A percentile compares a stretch with the other conserved stretches of the same genome.
These are phyloP conservation scores for Polyploca ridens DNA, from an alignment of 2,888 invertebrate genomes.

Conservation along the genomic window DNA sequence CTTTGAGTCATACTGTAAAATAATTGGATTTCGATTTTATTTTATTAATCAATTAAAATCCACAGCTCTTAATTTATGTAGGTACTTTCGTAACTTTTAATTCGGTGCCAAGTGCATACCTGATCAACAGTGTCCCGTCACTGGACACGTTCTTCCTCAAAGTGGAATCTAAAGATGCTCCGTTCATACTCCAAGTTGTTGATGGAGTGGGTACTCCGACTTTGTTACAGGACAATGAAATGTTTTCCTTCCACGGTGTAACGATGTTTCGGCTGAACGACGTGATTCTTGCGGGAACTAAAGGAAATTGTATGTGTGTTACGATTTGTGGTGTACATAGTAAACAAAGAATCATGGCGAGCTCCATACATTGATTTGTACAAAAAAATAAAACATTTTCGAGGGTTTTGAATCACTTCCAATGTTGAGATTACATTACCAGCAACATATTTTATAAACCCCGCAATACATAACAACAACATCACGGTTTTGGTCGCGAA, in stretches of 20 bases:
- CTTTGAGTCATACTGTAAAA: constrained; percentile 86
- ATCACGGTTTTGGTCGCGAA: no score
- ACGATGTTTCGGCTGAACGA: constrained; percentile 92
- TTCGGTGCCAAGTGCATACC: constrained; percentile 68
- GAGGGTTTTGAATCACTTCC: no score
- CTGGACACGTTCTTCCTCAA: constrained; percentile 86
- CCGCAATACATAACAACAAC: no score
- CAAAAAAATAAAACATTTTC: no score
- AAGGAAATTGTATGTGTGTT: constrained; percentile 26
- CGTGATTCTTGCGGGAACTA: constrained; percentile 94
- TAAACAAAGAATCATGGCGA: no score
- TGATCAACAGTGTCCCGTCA: constrained; percentile 90
- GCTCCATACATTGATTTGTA: no score
- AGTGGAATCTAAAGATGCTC: constrained; percentile 89
- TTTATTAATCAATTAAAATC: no score
- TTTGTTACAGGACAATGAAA: constrained; percentile 92
- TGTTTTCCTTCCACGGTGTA: constrained; percentile 94
- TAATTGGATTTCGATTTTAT: background rate
- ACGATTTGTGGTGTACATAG: background rate
- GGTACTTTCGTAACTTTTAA: constrained; percentile 8
- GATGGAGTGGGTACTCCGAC: constrained; percentile 93
- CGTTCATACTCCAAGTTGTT: constrained; percentile 92
- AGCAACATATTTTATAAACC: no score
- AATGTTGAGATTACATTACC: no score
- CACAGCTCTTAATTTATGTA: no score